phyloP scores from a whole-genome alignment of 1,140 invertebrate species.

The Bursaphelenchus mucronatus region DNA sequence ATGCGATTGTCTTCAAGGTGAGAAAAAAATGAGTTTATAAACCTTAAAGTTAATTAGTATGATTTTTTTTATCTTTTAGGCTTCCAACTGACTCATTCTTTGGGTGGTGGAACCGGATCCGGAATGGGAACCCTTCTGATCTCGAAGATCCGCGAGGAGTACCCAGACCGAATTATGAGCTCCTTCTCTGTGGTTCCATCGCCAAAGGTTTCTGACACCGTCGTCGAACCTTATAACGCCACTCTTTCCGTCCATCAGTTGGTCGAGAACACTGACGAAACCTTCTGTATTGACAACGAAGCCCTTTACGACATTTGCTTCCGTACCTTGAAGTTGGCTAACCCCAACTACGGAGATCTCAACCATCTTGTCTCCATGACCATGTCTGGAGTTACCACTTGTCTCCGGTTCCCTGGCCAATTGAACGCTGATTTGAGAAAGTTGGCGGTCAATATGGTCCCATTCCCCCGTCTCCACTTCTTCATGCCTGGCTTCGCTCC shows the following conservation, averaged over 20 bases:
- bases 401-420: constrained; percentile 66
- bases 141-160: constrained; percentile 67
- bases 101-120: constrained; percentile 65
- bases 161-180: constrained; percentile 82
- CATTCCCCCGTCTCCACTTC: constrained; percentile 86
- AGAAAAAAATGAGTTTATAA: constrained; percentile 72
- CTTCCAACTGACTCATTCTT: constrained; percentile 64
- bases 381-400: constrained; percentile 78
- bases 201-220: constrained; percentile 75
- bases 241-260: constrained; percentile 71
- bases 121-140: constrained; percentile 67
- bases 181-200: constrained; percentile 85
- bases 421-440: constrained; percentile 81
- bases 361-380: constrained; percentile 74
- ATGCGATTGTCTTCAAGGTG: constrained; percentile 66
- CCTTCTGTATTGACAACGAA: constrained; percentile 76
- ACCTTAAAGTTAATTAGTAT: too few species aligned
- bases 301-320: constrained; percentile 78
- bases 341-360: constrained; percentile 75
- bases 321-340: constrained; percentile 72
- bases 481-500: constrained; percentile 95
- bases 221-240: constrained; percentile 74
- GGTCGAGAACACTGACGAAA: constrained; percentile 74
- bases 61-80: constrained; percentile 59
- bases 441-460: constrained; percentile 92